These are phyloP conservation scores for Nymphicus hollandicus DNA, from an alignment of 2,113 vertebrate genomes.

Conservation along the genomic window DNA sequence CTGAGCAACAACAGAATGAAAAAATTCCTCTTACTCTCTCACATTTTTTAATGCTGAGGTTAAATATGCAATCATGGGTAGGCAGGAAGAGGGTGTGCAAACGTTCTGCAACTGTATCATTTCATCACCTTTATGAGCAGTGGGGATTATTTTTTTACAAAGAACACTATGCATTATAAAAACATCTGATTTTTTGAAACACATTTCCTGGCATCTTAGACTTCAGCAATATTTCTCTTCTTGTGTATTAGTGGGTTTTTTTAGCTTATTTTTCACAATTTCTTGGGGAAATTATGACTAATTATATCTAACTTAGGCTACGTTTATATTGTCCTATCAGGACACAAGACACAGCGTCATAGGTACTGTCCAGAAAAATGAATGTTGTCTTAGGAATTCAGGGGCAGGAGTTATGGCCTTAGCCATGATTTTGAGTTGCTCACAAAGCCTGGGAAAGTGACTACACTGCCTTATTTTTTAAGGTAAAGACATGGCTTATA, in stretches of 20 bases:
- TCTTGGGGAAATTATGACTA: background rate
- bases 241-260: background rate
- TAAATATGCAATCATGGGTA: constrained; percentile 44
- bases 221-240: constrained; percentile 4
- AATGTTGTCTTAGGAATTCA: background rate
- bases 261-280: background rate
- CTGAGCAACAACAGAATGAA: constrained; percentile 15
- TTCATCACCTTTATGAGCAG: constrained; percentile 60
- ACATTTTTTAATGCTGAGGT: constrained; percentile 57
- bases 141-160: constrained; percentile 30
- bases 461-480: background rate
- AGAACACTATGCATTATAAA: constrained; percentile 44
- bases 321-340: background rate
- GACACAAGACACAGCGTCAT: background rate
- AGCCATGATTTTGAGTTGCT: background rate
- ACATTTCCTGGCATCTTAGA: constrained; percentile 7
- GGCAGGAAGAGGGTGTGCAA: constrained; percentile 48
- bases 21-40: constrained; percentile 25
- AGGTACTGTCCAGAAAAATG: background rate
- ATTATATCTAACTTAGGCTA: background rate
- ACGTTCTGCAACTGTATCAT: constrained; percentile 41
- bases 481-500: background rate
- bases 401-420: background rate
- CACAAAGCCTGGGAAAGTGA: background rate
- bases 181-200: constrained; percentile 50